Percentiles rank a stretch among this genome's conserved stretches.
Conservation (phyloP, 2,113 vertebrate species). For the Atrichornis clamosus region DNA sequence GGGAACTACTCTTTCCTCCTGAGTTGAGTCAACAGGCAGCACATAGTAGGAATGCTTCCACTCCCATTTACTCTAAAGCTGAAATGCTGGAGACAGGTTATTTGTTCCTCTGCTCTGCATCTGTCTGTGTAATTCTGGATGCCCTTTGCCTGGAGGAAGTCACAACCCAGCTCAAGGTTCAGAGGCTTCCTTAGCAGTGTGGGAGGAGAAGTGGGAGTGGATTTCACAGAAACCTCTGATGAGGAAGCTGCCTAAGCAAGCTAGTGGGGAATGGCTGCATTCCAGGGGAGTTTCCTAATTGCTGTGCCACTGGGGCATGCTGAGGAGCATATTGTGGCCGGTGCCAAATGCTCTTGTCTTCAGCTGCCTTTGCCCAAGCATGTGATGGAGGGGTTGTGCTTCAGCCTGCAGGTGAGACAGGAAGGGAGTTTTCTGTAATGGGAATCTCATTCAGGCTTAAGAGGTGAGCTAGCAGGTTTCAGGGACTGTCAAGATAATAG, state of each 20-base stretch:
- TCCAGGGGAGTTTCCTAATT: constrained; percentile 35
- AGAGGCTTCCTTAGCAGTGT: not conserved
- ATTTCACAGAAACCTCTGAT: constrained; percentile 37
- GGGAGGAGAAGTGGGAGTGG: constrained; percentile 36
- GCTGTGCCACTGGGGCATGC: not conserved
- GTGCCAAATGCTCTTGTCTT: not conserved
- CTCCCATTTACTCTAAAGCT: not conserved
- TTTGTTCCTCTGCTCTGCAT: not conserved
- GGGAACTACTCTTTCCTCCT: not conserved
- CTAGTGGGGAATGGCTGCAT: constrained; percentile 16
- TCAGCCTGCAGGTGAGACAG: not conserved
- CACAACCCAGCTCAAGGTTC: not conserved
- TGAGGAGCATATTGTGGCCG: not conserved
- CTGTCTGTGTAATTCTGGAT: not conserved
- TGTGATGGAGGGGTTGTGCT: not conserved
- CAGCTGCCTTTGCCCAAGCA: not conserved
- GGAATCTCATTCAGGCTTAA: not conserved
- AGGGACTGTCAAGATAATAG: not conserved
- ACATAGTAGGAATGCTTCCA: not conserved
- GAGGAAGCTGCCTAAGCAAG: constrained; percentile 37
- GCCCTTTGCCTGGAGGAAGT: constrained; percentile 34
- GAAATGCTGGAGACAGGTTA: not conserved
- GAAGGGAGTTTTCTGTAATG: not conserved
- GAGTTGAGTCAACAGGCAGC: not conserved
- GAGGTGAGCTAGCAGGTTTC: not conserved